phyloP scores from a whole-genome alignment of 2,888 invertebrate species.

The Panzeria rudis region DNA sequence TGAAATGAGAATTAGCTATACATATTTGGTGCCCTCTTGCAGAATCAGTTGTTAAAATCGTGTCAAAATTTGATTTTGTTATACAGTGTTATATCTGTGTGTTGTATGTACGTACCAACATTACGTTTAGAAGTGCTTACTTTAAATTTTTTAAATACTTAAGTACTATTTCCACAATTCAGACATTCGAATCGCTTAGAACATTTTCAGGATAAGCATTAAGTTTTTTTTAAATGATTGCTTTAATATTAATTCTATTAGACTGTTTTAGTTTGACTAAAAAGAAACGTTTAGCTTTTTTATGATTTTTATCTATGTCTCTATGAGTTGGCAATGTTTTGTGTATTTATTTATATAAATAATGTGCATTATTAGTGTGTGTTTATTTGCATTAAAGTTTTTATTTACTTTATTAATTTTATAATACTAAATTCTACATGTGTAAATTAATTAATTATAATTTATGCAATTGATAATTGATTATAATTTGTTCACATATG shows the following conservation, averaged over 20 bases:
- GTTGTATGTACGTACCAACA: neutral
- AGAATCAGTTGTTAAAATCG: too few relatives aligned
- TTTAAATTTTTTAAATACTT: neutral
- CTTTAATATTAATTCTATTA: too few relatives aligned
- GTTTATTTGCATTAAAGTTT: neutral
- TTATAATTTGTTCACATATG: neutral
- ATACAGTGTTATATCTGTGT: too few relatives aligned
- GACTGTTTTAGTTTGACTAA: too few relatives aligned
- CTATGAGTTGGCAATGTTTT: too few relatives aligned
- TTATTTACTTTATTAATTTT: constrained; percentile 17
- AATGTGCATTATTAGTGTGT: neutral
- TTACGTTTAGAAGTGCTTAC: neutral
- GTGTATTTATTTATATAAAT: neutral
- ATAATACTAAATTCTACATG: constrained; percentile 9
- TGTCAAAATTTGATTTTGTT: too few relatives aligned
- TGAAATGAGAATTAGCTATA: too few relatives aligned
- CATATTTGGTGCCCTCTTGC: too few relatives aligned
- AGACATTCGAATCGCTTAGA: neutral
- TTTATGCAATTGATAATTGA: constrained; percentile 38
- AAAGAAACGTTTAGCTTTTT: too few relatives aligned
- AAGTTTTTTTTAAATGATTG: too few relatives aligned
- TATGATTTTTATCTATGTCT: neutral
- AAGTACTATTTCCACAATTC: neutral
- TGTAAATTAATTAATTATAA: constrained; percentile 42
- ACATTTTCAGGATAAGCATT: too few relatives aligned